Conservation (phyloP, 2,888 invertebrate genomes). For the Monopis laevigella region DNA sequence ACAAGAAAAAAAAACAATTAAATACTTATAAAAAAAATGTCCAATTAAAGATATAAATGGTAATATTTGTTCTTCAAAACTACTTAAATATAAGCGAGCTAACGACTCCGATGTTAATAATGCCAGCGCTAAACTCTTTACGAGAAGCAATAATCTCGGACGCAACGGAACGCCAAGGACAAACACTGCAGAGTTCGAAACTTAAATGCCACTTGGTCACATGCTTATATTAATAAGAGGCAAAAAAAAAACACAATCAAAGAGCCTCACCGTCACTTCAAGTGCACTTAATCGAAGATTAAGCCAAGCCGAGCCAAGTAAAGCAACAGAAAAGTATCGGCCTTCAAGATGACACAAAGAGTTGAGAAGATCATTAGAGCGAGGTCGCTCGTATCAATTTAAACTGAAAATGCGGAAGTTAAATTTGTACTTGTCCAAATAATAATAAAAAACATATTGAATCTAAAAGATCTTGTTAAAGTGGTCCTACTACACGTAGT, state of each 20-base stretch:
- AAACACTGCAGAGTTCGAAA: background rate
- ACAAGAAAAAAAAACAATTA: too few relatives aligned
- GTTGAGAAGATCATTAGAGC: background rate
- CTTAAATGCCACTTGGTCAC: conserved; percentile 1
- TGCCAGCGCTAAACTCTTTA: background rate
- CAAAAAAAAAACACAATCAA: too few relatives aligned
- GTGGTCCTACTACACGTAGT: too few relatives aligned
- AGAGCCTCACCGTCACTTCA: background rate
- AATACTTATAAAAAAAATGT: too few relatives aligned
- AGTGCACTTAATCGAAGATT: background rate
- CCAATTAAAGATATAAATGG: too few relatives aligned
- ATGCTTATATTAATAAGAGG: too few relatives aligned
- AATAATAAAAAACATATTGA: too few relatives aligned
- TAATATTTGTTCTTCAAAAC: too few relatives aligned
- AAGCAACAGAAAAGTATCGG: background rate
- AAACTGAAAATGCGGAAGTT: background rate
- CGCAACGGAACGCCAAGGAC: conserved; percentile 13
- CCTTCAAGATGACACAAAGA: background rate
- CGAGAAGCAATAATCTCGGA: conserved; percentile 17
- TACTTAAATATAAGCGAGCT: too few relatives aligned
- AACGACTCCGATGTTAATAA: background rate
- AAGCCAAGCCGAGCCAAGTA: background rate
- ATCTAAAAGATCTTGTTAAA: background rate
- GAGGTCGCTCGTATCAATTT: background rate
- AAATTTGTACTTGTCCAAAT: background rate